Base-by-base conservation (phyloP, 2,797 vertebrate genomes). In the Hylomyscus alleni region DNA sequence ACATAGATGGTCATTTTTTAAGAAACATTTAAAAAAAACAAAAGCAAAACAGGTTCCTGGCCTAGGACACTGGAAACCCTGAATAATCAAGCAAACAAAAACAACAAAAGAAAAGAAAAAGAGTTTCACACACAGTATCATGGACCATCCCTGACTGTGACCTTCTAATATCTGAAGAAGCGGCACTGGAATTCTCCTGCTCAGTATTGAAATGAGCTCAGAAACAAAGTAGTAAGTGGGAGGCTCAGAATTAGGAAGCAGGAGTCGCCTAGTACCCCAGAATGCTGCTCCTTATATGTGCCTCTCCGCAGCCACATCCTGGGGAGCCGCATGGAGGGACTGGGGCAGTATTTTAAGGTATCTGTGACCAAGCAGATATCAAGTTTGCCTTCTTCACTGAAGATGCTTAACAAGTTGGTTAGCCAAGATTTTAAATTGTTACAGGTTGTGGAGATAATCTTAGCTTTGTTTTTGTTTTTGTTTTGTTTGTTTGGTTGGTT, bases 161-260 rank as follows among this genome's bases (percentile, higher is more conserved):
- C 10, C 65, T 93, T 95, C 52, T 52, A 44, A 9, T 62, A 26
- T 40, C 20, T 83, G 69, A 24, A 82, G 60, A 52, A 56, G 78
- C 40, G 90, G 40, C 85, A 40, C 47, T 65, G 75, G 87, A 89
- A 72, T 65, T 60, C 24, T 37, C 75, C 17, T 87, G 37, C 69
- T 24, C 12, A 6, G 76, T 60, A 37, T 65, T 86, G 88, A 96
- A 94, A 80, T 80, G 85, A 96, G 56, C 88, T 92, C 67, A 58
- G 90, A 60, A 37, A 75, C 80, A 76, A 86, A 75, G 65, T 17
- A 22, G 29, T 65, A 50, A 26, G 62, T 26, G 22, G 34, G 58
- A 72, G 40, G 50, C 22, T 69, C 22, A 69, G 37, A 0, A 3
- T 84, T 34, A 85, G 11, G 54, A 69, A 62, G 78, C 34, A 67